Conservation (phyloP, 2,888 invertebrate species). For the Luperina testacea region DNA sequence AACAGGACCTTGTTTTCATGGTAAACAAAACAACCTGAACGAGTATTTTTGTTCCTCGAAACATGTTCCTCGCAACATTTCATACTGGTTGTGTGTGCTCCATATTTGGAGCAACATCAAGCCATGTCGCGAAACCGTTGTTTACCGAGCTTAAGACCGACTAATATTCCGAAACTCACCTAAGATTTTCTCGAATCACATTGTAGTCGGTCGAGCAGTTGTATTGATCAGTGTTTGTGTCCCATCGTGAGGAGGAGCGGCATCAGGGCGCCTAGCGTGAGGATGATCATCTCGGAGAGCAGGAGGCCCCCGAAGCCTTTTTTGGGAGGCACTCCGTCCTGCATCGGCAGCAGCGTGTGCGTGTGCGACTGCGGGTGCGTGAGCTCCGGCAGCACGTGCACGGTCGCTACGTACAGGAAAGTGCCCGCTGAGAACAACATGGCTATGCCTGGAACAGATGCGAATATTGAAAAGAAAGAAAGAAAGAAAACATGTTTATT, state of each 20-base stretch:
- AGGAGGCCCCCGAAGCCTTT: conserved; percentile 91
- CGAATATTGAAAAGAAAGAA: too few species aligned
- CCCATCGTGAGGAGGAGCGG: conserved; percentile 97
- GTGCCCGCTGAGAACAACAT: conserved; percentile 99
- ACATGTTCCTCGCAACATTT: neutral
- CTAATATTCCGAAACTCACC: neutral
- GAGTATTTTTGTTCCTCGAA: neutral
- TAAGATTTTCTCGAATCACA: conserved; percentile 18
- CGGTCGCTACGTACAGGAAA: conserved; percentile 99
- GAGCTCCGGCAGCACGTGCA: conserved; percentile 99
- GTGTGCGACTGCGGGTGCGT: conserved; percentile 89
- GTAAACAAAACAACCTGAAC: neutral
- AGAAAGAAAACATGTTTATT: too few species aligned
- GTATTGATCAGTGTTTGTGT: conserved; percentile 93
- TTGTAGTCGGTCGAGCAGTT: conserved; percentile 2
- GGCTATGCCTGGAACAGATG: conserved; percentile 92
- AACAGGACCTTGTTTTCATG: neutral
- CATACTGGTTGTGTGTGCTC: neutral
- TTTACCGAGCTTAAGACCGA: neutral
- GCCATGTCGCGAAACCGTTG: neutral
- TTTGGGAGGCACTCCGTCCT: conserved; percentile 77
- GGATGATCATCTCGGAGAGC: conserved; percentile 94
- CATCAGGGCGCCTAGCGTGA: conserved; percentile 96
- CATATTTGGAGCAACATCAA: conserved; percentile 1
- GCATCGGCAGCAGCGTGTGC: conserved; percentile 81